phyloP scores from a whole-genome alignment of 2,888 invertebrate genomes.

The Axea sp. region DNA sequence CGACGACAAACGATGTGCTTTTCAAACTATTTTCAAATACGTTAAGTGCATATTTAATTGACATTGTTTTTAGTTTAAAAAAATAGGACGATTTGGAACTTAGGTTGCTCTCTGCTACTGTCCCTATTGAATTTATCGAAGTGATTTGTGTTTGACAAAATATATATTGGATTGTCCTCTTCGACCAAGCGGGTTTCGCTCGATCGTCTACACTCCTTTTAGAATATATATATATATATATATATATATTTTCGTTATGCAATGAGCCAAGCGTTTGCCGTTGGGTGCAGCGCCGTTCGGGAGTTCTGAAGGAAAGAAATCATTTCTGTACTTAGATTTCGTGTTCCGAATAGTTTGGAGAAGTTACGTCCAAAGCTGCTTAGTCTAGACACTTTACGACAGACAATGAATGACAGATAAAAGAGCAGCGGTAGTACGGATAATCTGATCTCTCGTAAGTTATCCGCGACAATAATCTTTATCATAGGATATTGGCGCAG shows the following conservation, averaged over 20 bases:
- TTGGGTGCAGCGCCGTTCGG: neutral
- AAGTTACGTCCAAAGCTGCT: constrained; percentile 69
- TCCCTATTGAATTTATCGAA: constrained; percentile 30
- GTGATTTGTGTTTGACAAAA: constrained; percentile 38
- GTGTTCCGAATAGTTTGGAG: constrained; percentile 38
- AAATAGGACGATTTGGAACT: constrained; percentile 50
- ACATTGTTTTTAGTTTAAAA: constrained; percentile 39
- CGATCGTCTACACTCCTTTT: constrained; percentile 28
- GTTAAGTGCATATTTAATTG: constrained; percentile 47
- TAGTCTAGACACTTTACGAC: constrained; percentile 68
- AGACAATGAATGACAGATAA: constrained; percentile 69
- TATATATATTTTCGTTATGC: constrained; percentile 12
- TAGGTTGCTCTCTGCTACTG: constrained; percentile 18
- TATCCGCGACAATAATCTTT: constrained; percentile 67
- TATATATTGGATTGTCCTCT: constrained; percentile 49
- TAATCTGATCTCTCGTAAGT: constrained; percentile 71
- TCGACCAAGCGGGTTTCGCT: constrained; percentile 1
- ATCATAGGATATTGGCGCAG: constrained; percentile 63
- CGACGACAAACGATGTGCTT: neutral
- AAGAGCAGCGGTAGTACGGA: constrained; percentile 70
- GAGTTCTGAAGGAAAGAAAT: neutral
- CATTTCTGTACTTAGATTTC: neutral
- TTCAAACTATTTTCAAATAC: constrained; percentile 30
- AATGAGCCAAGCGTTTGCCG: constrained; percentile 9
- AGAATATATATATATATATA: constrained; percentile 15